A percentile compares a stretch with the other conserved stretches of the same genome.
phyloP scores from a whole-genome alignment of 2,888 invertebrate species.

The Cacoxenus indagator region DNA sequence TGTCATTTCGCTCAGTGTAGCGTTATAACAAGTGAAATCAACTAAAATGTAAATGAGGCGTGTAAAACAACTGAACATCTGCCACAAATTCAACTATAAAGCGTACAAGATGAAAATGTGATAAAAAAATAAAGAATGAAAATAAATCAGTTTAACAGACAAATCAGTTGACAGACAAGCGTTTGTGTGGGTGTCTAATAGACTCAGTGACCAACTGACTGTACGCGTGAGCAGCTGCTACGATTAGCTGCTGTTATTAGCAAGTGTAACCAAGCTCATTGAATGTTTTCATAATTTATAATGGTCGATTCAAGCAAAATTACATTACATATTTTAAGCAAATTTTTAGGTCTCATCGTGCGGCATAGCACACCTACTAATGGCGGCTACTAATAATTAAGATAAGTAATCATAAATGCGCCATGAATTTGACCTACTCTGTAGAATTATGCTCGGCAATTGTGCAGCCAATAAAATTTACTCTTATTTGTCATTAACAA shows the following conservation, averaged over 20 bases:
- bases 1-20: not conserved
- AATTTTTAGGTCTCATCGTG: too few species aligned
- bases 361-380: slow-evolving; percentile 8
- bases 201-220: not conserved
- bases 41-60: not conserved
- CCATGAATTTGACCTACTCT: slow-evolving; percentile 13
- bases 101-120: not conserved
- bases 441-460: not conserved
- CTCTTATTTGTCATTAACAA: slow-evolving; percentile 20
- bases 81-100: not conserved
- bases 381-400: not conserved
- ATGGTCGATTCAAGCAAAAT: too few species aligned
- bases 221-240: not conserved
- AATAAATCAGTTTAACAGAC: not conserved
- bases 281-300: too few species aligned
- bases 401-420: not conserved
- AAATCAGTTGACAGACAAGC: slow-evolving; percentile 13
- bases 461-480: slow-evolving; percentile 3
- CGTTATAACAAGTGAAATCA: not conserved
- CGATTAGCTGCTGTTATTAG: not conserved
- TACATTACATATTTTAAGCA: too few species aligned
- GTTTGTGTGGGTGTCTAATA: not conserved
- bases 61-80: slow-evolving; percentile 8
- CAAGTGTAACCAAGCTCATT: not conserved
- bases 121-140: not conserved